Evolutionary conservation across 2,888 invertebrate genomes (phyloP), one percentile per base, ranked within the genome.

Genomic region (Nudaria mundana): DNA sequence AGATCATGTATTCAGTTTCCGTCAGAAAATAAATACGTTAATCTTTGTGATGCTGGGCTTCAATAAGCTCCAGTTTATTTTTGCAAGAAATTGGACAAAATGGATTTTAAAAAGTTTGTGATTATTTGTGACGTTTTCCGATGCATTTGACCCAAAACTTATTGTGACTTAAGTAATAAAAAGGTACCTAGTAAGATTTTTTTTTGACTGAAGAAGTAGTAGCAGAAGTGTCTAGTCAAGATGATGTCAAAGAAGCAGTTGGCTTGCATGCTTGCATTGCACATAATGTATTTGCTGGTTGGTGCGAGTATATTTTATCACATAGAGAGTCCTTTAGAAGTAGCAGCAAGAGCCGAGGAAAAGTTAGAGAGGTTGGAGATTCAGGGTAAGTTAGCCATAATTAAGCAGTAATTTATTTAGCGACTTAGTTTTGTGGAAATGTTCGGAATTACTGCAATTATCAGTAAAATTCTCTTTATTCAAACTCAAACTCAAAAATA

Each of bases 231-330:
- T 33, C 67, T 74, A 69, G 68, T 77, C 83, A 90, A 90, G 80
- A 91, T 91, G 90, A 95, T 95, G 95, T 93, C 94, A 76, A 94
- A 93, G 73, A 94, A 92, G 90, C 94, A 95, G 86, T 92, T 94
- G 91, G 90, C 94, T 52, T 92, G 93, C 56, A 90, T 95, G 82
- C 88, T 94, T 58, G 90, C 93, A 57, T 90, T 95, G 60, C 95
- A 95, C 69, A 90, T 95, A 43, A 91, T 92, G 44, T 95, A 95
- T 71, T 82, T 95, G 54, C 83, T 95, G 62, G 91, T 96, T 44
- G 97, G 96, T 6, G 96, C 96, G n/a, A 93, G 92, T 49, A 93
- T 96, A 59, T 97, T 96, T 78, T 94, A 95, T 82, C 92, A 93
- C 67, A 93, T 96, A 59, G 96, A 97, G 83, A 92, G 93, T 64